Conservation (phyloP, 2,888 invertebrate genomes). For the Dorcus hopei region DNA sequence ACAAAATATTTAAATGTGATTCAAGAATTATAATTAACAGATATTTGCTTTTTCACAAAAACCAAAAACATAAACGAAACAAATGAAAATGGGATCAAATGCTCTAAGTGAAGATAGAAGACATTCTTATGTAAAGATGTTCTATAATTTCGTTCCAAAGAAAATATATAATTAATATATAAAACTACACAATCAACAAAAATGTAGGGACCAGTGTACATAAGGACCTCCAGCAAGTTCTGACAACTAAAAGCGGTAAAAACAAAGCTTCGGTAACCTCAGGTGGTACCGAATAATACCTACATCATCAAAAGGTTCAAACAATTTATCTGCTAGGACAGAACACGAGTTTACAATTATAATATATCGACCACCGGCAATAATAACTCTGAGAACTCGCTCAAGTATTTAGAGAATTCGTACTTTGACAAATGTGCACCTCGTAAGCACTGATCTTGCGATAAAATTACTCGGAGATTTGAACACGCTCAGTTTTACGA, state of each 20-base stretch:
- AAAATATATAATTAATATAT: slow-evolving; percentile 25
- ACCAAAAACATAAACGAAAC: no score
- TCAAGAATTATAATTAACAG: no score
- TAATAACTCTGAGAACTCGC: slow-evolving; percentile 15
- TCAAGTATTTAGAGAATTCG: slow-evolving; percentile 21
- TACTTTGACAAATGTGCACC: slow-evolving; percentile 10
- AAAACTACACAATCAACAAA: slow-evolving; percentile 23
- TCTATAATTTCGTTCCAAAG: no score
- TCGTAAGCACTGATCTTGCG: slow-evolving; percentile 3
- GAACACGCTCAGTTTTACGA: background rate
- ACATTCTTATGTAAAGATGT: no score
- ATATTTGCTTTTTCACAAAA: no score
- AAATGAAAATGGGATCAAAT: no score
- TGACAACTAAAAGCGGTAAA: slow-evolving; percentile 38
- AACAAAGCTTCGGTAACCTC: slow-evolving; percentile 37
- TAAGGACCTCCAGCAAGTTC: slow-evolving; percentile 37
- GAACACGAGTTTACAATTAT: slow-evolving; percentile 40
- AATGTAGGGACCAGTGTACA: slow-evolving; percentile 28
- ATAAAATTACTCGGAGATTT: background rate
- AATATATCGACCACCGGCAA: slow-evolving; percentile 24
- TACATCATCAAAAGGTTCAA: slow-evolving; percentile 38
- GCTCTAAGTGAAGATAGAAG: no score
- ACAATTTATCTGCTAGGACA: slow-evolving; percentile 41
- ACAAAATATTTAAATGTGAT: no score
- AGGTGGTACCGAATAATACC: slow-evolving; percentile 42